Conservation (phyloP, 2,797 vertebrate species). For the Crypturellus tataupa region DNA sequence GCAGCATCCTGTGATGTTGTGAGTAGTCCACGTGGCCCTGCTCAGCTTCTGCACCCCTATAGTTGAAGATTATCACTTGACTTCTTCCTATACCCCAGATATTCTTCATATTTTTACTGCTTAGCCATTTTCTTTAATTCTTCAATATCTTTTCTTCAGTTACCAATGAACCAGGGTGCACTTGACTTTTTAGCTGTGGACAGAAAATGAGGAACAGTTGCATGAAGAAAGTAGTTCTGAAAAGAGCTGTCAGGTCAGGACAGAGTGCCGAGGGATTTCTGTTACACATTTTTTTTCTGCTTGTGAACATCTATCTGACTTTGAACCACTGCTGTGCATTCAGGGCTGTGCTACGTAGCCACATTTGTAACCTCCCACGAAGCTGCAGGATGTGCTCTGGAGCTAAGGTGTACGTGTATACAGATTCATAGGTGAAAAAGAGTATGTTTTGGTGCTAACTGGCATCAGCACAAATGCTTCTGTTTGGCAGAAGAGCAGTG, state of each 20-base stretch:
- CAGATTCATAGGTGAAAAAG: not conserved
- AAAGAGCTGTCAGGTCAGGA: not conserved
- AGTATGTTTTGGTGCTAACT: slow-evolving; percentile 22
- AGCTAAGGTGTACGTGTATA: not conserved
- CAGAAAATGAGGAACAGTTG: not conserved
- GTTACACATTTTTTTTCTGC: not conserved
- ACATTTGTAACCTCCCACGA: not conserved
- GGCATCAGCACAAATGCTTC: not conserved
- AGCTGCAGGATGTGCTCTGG: not conserved
- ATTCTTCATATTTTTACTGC: rapidly evolving
- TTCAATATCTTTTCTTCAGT: not conserved
- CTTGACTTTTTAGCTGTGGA: not conserved
- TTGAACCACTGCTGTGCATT: not conserved
- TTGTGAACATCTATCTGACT: not conserved
- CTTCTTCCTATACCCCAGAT: not conserved
- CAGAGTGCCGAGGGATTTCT: not conserved
- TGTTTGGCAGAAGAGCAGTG: not conserved
- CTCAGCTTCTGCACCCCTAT: not conserved
- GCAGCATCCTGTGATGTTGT: not conserved
- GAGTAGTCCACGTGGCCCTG: not conserved
- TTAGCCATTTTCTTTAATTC: not conserved
- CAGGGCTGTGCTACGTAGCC: not conserved
- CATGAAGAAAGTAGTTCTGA: not conserved
- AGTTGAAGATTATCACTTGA: not conserved
- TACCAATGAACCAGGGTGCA: not conserved